Evolutionary conservation across 2,113 vertebrate genomes (phyloP), one percentile per base, ranked within the genome.

Genomic region (Cottus gobio): DNA sequence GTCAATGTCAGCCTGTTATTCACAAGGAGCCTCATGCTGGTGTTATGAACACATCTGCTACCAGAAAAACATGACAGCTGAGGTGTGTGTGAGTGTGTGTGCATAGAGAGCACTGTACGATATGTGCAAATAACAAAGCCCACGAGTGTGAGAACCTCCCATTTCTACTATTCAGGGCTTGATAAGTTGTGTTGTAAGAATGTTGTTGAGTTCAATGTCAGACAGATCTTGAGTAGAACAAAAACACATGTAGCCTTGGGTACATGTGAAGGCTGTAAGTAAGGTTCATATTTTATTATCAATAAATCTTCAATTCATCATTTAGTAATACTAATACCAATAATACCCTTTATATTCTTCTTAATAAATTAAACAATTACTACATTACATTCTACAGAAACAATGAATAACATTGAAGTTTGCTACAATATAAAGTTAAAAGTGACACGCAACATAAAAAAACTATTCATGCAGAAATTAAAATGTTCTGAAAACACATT

Each of bases 1-100:
- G 89, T 92, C 85, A 82, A 68, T 62, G 77, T 75, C 75, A 68
- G 30, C 61, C 12, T 71, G 85, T 54, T 90, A 36, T 81, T 84
- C 24, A 58, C 56, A 42, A 28, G 60, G 63, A 68, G 60, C 44
- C 52, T 87, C 83, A 15, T 3, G 20, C 39, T 86, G 80, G 68
- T 58, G 68, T 80, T 69, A 57, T 39, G 63, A 76, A 76, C 70
- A 64, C 8, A 1, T 75, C 75, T 30, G 48, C 44, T 18, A 26
- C 30, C 68, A 58, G 42, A 48, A 64, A 76, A 87, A 82, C 57
- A 86, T 15, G 4, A 36, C 16, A 7, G 18, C 10, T 24, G 36
- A 13, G 61, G 61, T 13, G 31, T 63, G 30, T 31, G 50, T 36
- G 30, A 26, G 28, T 79, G n/a, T 50, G n/a, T 50, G 1, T n/a